phyloP scores from a whole-genome alignment of 2,888 invertebrate species.

The Lissonota sp. region DNA sequence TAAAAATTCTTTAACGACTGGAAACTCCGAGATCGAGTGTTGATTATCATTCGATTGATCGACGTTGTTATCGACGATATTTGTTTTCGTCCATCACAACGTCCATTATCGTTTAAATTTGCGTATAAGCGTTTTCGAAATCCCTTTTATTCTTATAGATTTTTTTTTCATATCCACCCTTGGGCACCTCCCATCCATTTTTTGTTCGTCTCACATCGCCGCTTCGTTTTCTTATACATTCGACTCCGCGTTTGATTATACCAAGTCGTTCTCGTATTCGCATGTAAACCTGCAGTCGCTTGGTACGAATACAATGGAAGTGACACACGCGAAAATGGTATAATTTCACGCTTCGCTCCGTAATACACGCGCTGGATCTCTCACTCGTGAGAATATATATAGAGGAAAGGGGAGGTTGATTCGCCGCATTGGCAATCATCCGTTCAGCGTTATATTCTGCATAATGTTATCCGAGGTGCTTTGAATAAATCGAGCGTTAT shows the following conservation, averaged over 20 bases:
- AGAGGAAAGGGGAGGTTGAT: constrained; percentile 1
- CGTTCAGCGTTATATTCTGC: constrained; percentile 5
- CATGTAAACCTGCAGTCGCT: background rate
- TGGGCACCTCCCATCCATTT: background rate
- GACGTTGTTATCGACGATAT: constrained; percentile 19
- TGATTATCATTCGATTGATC: constrained; percentile 56
- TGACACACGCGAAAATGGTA: constrained; percentile 67
- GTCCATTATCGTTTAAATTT: constrained; percentile 28
- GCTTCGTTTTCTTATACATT: constrained; percentile 2
- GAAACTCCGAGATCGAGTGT: constrained; percentile 29
- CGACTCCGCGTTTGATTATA: constrained; percentile 38
- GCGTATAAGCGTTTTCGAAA: constrained; percentile 57
- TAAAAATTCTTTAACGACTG: constrained; percentile 19
- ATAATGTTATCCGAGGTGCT: background rate
- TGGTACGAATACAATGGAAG: constrained; percentile 69
- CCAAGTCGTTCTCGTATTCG: constrained; percentile 35
- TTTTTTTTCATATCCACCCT: background rate
- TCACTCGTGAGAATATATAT: background rate
- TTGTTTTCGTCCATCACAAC: constrained; percentile 8
- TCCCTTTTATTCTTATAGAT: constrained; percentile 45
- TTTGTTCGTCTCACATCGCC: constrained; percentile 1
- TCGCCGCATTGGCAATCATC: constrained; percentile 35
- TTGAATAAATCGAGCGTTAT: constrained; percentile 6
- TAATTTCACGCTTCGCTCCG: constrained; percentile 77
- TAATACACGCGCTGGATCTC: constrained; percentile 18